Evolutionary conservation across 1,140 invertebrate genomes (phyloP).

Genomic region (Pantala flavescens): DNA sequence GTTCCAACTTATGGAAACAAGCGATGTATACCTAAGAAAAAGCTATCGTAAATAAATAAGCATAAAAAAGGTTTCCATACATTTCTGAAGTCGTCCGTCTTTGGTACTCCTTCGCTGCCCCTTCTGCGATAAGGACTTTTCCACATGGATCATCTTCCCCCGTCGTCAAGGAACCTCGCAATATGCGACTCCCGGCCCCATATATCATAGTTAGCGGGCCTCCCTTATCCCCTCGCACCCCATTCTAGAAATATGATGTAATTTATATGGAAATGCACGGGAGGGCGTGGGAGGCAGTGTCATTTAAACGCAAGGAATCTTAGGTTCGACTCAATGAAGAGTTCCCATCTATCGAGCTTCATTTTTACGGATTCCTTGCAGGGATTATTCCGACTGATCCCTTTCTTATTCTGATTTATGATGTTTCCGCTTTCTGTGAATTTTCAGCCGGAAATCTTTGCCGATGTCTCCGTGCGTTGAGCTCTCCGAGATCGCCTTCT

Average conservation of each 20-base stretch:
- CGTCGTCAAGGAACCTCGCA: neutral
- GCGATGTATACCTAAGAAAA: too few relatives aligned
- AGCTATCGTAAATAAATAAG: too few relatives aligned
- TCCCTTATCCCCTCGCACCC: neutral
- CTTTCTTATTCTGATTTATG: constrained; percentile 5
- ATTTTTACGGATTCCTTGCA: neutral
- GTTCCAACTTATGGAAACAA: too few relatives aligned
- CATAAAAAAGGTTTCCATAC: too few relatives aligned
- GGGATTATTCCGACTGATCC: neutral
- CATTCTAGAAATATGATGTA: constrained; percentile 10
- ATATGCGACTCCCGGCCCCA: neutral
- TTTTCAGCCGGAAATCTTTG: too few relatives aligned
- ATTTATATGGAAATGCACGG: constrained; percentile 3
- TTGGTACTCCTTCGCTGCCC: too few relatives aligned
- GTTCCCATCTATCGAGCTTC: neutral
- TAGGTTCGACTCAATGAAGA: neutral
- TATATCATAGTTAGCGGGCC: constrained; percentile 4
- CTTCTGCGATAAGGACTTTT: too few relatives aligned
- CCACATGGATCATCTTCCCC: neutral
- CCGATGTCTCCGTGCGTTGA: too few relatives aligned
- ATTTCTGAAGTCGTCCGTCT: too few relatives aligned
- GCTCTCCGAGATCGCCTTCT: too few relatives aligned
- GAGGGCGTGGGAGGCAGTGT: neutral
- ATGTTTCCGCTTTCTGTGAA: neutral
- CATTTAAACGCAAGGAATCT: neutral